phyloP scores from a whole-genome alignment of 2,888 invertebrate species.

The Eumacrocentrus americanus region DNA sequence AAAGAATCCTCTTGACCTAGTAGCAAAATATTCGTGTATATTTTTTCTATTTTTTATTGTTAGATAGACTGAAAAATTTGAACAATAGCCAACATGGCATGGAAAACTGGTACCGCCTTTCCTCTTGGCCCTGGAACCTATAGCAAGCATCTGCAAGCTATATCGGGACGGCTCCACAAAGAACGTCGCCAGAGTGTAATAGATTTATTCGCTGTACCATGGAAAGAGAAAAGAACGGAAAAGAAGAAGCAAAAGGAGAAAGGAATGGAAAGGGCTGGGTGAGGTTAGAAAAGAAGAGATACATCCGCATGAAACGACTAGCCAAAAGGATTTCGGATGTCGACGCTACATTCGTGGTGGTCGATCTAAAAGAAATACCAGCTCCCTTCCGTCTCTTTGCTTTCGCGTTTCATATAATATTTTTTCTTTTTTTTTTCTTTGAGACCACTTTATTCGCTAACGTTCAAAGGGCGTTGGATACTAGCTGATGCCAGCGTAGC shows the following conservation, averaged over 20 bases:
- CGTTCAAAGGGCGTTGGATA: conserved; percentile 16
- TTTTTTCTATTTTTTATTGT: conserved; percentile 50
- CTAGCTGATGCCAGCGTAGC: no score
- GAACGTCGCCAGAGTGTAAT: conserved; percentile 48
- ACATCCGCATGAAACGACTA: conserved; percentile 32
- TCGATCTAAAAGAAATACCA: conserved; percentile 18
- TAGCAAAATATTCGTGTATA: not conserved
- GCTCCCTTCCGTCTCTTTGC: conserved; percentile 21
- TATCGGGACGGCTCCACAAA: conserved; percentile 30
- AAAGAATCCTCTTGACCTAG: not conserved
- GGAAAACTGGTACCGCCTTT: conserved; percentile 32
- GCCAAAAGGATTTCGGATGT: conserved; percentile 37
- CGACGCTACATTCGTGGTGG: conserved; percentile 30
- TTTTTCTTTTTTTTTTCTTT: conserved; percentile 1
- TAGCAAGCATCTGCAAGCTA: conserved; percentile 8
- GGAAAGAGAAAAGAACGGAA: conserved; percentile 25
- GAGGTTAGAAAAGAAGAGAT: conserved; percentile 14
- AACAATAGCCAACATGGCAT: conserved; percentile 59
- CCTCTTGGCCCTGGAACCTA: conserved; percentile 6
- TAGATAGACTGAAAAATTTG: conserved; percentile 56
- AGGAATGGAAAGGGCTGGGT: not conserved
- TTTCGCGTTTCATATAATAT: conserved; percentile 9
- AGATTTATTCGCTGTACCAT: conserved; percentile 49
- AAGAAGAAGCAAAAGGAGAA: conserved; percentile 2
- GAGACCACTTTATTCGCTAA: conserved; percentile 19